Evolutionary conservation across 2,113 vertebrate species (phyloP), one percentile per base, ranked within the genome.

Genomic region (Pomatorhinus ruficollis): DNA sequence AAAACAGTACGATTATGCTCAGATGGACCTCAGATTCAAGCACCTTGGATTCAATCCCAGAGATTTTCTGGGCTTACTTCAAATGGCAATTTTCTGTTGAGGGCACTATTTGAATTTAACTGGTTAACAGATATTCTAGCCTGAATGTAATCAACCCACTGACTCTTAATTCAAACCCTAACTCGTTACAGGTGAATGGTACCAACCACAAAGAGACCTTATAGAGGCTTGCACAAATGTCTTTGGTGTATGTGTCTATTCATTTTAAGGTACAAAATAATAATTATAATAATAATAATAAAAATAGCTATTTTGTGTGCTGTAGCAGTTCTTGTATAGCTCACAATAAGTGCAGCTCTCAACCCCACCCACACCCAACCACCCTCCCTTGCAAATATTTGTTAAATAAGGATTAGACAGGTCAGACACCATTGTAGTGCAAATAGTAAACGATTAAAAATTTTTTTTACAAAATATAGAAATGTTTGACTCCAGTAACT

Each of bases 401-500:
- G 98, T 98, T 98, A 98, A 99, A 98, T 98, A 98, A 98, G 97
- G 98, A 98, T 98, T 98, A 99, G 97, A 98, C 98, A 98, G 98
- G 98, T 98, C 97, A 98, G 98, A 98, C 98, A 98, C 98, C 97
- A 97, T 98, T 98, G 98, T 99, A 99, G 99, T 99, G 99, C 99
- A 99, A 99, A 99, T 98, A 98, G 98, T 98, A 98, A 99, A 99
- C 98, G 97, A 99, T 99, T 97, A 98, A 97, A 97, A 97, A 89
- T 68, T 95, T 97, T 97, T 96, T 97, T 98, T 98, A 98, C 98
- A 98, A 98, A 98, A 98, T 98, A 99, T 98, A 99, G 98, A 99
- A 99, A 98, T 98, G 99, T 99, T 99, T 99, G 99, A 98, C 98
- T 99, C 99, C 99, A 99, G 98, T 99, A 99, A 98, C 98, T 98